These are phyloP conservation scores for Symphodus melops DNA, from an alignment of 2,113 vertebrate species.

Conservation along the genomic window DNA sequence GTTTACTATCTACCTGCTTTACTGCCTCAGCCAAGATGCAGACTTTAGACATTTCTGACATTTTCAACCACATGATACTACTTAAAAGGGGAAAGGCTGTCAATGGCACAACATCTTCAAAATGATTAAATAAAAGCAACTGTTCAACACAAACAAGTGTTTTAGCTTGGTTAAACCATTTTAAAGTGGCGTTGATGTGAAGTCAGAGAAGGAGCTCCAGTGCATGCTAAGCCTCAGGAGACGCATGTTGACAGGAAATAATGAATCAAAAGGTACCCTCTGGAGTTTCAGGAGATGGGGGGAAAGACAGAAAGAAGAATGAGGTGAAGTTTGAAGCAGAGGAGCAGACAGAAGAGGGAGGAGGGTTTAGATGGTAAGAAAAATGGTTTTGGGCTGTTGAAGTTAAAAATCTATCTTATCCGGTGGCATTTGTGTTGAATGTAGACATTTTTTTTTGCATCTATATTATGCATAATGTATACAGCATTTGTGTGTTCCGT, in stretches of 20 bases:
- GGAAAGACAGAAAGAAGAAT: conserved; percentile 46
- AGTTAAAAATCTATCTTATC: conserved; percentile 46
- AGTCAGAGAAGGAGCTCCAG: conserved; percentile 46
- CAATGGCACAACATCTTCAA: not conserved
- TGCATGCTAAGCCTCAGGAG: conserved; percentile 54
- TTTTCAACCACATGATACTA: too few species aligned
- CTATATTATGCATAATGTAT: not conserved
- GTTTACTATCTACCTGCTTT: too few species aligned
- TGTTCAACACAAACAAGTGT: too few species aligned
- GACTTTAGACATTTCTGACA: too few species aligned
- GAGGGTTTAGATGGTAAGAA: conserved; percentile 15
- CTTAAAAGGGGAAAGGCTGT: not conserved
- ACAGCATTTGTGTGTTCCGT: not conserved
- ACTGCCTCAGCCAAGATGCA: too few species aligned
- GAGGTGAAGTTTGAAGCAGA: conserved; percentile 37
- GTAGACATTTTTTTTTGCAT: conserved; percentile 4
- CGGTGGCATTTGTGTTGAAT: conserved; percentile 14
- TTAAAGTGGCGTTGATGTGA: conserved; percentile 13
- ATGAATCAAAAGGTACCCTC: conserved; percentile 63
- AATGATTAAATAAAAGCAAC: too few species aligned
- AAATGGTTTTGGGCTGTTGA: conserved; percentile 26
- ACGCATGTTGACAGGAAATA: conserved; percentile 64
- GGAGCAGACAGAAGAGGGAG: conserved; percentile 17
- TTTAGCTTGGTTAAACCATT: conserved; percentile 22
- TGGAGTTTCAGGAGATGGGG: conserved; percentile 55